These are phyloP conservation scores for Enteromius unitaeniatus DNA, from an alignment of 2,797 vertebrate species.

Conservation along the genomic window DNA sequence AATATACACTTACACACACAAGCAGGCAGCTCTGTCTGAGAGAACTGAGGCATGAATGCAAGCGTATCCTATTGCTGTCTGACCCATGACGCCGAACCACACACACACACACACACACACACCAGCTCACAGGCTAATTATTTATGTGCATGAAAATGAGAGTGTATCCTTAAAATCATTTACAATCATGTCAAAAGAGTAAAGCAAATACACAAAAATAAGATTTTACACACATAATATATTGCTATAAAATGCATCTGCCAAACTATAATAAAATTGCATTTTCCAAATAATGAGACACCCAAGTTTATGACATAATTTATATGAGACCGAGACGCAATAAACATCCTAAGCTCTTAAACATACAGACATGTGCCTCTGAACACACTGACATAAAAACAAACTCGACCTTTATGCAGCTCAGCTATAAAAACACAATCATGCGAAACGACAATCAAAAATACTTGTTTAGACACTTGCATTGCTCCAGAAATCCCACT, in stretches of 20 bases:
- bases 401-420: background rate
- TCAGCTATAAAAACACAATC: background rate
- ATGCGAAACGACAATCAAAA: background rate
- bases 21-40: conserved; percentile 24
- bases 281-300: background rate
- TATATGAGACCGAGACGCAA: background rate
- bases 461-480: background rate
- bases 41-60: conserved; percentile 18
- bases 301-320: background rate
- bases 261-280: background rate
- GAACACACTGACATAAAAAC: conserved; percentile 14
- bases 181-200: background rate
- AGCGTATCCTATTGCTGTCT: conserved; percentile 37
- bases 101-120: conserved; percentile 3
- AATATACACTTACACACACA: conserved; percentile 22
- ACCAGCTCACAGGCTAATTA: background rate
- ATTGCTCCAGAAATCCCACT: background rate
- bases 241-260: background rate
- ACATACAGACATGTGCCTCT: background rate
- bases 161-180: background rate
- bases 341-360: conserved; percentile 15
- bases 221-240: no score
- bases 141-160: background rate
- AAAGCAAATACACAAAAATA: background rate
- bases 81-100: background rate